Evolutionary conservation across 1,140 invertebrate species (phyloP), one percentile per base, ranked within the genome.

Genomic region (Portunus trituberculatus): DNA sequence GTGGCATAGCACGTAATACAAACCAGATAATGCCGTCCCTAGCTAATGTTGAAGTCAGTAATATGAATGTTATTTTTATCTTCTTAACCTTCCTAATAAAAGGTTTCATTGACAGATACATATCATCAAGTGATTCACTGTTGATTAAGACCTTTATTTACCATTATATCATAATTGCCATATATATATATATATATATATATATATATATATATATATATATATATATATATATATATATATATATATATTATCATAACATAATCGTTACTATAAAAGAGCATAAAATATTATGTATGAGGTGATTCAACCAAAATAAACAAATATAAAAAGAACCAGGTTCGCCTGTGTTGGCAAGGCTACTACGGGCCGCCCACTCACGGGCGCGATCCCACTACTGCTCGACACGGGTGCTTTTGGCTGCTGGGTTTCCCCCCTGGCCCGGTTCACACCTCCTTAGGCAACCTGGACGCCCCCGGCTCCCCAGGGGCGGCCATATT

Each of bases 381-480:
- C 28, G 39, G 89, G 46, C 89, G 46, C 89, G 89, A 91, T 91
- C 46, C 89, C 89, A 59, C 89, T 91, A 91, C 46, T 91, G 89
- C 89, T 25, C 89, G 89, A 91, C 89, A 91, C 89, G 89, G 89
- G 89, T 52, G 89, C 89, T 91, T 91, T 91, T 91, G 89, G 89
- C 89, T 91, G 89, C 89, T 91, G 89, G 89, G 89, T 91, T 91
- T 52, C 46, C 46, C 39, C 88, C 88, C 88, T 45, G 88, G 88
- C 88, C 88, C 88, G 88, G 39, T 89, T 89, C 88, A 89, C 88
- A 89, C 88, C 88, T 89, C 88, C 88, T 89, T 89, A 48, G 88
- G 14, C 88, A 89, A 89, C 88, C 88, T 89, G 88, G 88, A 89
- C 88, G 88, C 88, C 88, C 88, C 45, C 29, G 8, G 88, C 88